Percentiles rank a stretch among this genome's conserved stretches.
Conservation (phyloP, 2,113 vertebrate genomes). For the Eublepharis macularius region DNA sequence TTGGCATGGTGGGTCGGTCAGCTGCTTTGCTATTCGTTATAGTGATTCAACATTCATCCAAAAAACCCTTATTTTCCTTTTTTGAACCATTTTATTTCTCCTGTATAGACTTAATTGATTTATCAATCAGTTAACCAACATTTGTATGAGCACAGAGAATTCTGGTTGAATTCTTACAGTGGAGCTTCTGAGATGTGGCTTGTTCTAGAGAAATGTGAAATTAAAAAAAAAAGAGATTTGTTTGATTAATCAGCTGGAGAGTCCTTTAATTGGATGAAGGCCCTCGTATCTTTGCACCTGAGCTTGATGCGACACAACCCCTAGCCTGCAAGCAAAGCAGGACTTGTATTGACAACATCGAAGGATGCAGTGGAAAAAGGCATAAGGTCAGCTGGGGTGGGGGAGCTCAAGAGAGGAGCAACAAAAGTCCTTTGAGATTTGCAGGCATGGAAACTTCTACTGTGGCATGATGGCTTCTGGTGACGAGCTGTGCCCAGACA, state of each 20-base stretch:
- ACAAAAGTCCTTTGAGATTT: neutral
- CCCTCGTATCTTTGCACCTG: neutral
- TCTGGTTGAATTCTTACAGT: neutral
- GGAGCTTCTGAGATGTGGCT: conserved; percentile 6
- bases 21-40: no score
- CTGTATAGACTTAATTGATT: neutral
- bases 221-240: conserved; percentile 38
- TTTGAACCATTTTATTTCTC: neutral
- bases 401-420: neutral
- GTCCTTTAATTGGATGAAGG: neutral
- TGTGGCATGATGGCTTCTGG: neutral
- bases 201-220: conserved; percentile 47
- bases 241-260: neutral
- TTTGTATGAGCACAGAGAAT: conserved; percentile 15
- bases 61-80: no score
- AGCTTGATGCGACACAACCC: no score
- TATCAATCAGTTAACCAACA: neutral
- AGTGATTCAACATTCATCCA: no score
- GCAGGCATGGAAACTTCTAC: neutral
- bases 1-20: no score
- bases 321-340: neutral
- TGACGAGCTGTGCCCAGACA: neutral
- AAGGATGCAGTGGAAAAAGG: neutral
- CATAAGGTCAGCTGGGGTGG: no score
- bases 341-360: no score